These are phyloP conservation scores for Apostichopus parvimensis DNA, from an alignment of 35 echinoderm and acorn worm species.

Conservation along the genomic window DNA sequence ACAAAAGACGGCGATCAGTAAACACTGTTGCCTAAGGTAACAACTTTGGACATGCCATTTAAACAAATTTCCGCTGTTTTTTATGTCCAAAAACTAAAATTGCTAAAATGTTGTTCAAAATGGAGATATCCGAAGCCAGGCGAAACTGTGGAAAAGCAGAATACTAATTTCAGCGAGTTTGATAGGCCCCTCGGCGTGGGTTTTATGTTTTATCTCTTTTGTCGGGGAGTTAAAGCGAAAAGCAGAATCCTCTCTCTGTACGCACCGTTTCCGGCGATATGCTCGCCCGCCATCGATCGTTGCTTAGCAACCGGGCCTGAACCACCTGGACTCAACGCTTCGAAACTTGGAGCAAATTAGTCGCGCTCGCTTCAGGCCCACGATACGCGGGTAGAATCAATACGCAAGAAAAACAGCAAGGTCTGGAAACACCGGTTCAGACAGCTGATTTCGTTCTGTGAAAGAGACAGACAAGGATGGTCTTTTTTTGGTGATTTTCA, in stretches of 20 bases:
- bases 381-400: conserved; percentile 21
- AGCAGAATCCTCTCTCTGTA: conserved; percentile 30
- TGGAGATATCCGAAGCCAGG: conserved; percentile 17
- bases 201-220: conserved; percentile 55
- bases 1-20: conserved; percentile 40
- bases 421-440: conserved; percentile 40
- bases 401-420: conserved; percentile 44
- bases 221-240: conserved; percentile 36
- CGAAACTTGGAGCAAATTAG: conserved; percentile 56
- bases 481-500: conserved; percentile 47
- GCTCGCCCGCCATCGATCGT: conserved; percentile 54
- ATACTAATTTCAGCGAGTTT: conserved; percentile 30
- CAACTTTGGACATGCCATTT: conserved; percentile 48
- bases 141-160: conserved; percentile 30
- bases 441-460: conserved; percentile 52
- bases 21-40: conserved; percentile 43
- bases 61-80: conserved; percentile 53
- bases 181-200: conserved; percentile 43
- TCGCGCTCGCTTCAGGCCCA: conserved; percentile 53
- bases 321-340: conserved; percentile 54
- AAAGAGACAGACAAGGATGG: not conserved
- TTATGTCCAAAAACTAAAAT: conserved; percentile 11
- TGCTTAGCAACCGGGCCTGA: conserved; percentile 46
- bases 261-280: conserved; percentile 38
- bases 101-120: conserved; percentile 43